Evolutionary conservation across 2,113 vertebrate genomes (phyloP).

Genomic region (Hystrix cristata): DNA sequence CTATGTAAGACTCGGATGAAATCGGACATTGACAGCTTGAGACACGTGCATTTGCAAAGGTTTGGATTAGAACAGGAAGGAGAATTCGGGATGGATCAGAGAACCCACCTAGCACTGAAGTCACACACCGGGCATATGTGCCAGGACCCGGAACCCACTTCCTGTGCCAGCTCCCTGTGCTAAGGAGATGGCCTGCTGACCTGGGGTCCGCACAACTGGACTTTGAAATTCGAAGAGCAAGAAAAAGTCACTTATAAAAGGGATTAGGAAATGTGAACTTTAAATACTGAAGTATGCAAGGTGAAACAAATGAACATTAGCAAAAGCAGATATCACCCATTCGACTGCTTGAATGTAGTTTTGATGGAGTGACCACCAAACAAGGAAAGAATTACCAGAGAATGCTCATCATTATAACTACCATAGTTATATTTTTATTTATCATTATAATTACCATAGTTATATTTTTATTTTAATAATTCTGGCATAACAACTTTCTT

Average conservation of each 20-base stretch:
- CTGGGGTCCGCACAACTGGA: background rate
- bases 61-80: background rate
- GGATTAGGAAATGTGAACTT: background rate
- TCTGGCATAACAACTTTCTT: background rate
- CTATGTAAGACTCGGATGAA: background rate
- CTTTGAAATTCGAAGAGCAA: conserved; percentile 4
- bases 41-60: background rate
- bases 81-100: background rate
- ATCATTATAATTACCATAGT: background rate
- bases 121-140: background rate
- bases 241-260: background rate
- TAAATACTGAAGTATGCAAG: background rate
- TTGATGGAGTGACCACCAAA: background rate
- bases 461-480: background rate
- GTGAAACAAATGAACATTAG: conserved; percentile 3
- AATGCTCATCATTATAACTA: background rate
- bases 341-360: background rate
- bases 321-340: background rate
- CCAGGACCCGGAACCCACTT: background rate
- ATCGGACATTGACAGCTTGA: background rate
- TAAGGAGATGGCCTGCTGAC: background rate
- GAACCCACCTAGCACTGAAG: background rate
- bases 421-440: background rate
- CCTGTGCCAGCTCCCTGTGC: background rate
- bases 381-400: background rate